Conservation (phyloP, 2,113 vertebrate genomes). For the Eptesicus fuscus region DNA sequence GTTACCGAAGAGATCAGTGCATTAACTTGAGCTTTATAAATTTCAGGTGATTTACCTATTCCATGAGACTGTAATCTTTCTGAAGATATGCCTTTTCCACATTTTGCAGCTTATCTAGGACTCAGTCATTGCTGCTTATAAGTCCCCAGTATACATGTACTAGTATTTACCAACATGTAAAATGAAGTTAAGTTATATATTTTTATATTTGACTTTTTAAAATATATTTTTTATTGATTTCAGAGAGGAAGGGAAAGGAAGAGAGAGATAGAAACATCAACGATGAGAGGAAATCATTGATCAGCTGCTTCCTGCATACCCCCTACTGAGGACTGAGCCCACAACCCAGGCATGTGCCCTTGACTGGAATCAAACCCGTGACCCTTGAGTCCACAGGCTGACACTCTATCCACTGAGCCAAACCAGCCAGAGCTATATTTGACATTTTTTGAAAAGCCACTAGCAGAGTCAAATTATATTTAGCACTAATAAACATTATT, state of each 20-base stretch:
- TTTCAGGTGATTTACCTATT: neutral
- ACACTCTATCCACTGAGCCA: no score
- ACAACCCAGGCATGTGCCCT: no score
- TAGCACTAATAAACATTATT: constrained; percentile 3
- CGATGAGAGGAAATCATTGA: no score
- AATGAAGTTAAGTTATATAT: neutral
- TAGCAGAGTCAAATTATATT: constrained; percentile 25
- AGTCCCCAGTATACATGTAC: neutral
- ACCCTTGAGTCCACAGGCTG: no score
- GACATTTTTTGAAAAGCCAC: neutral
- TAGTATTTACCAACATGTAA: neutral
- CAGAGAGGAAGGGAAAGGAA: no score
- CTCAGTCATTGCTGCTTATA: neutral
- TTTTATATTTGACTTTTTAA: neutral
- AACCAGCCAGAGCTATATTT: no score
- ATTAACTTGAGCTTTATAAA: constrained; percentile 32
- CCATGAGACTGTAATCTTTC: neutral
- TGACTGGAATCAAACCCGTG: no score
- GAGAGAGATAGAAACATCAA: no score
- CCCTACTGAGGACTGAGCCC: no score
- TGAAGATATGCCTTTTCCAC: neutral
- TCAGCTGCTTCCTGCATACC: no score
- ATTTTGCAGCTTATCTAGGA: neutral
- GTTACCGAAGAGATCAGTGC: neutral
- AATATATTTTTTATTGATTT: no score